Evolutionary conservation across 2,113 vertebrate species (phyloP).

Genomic region (Triplophysa tibetana): DNA sequence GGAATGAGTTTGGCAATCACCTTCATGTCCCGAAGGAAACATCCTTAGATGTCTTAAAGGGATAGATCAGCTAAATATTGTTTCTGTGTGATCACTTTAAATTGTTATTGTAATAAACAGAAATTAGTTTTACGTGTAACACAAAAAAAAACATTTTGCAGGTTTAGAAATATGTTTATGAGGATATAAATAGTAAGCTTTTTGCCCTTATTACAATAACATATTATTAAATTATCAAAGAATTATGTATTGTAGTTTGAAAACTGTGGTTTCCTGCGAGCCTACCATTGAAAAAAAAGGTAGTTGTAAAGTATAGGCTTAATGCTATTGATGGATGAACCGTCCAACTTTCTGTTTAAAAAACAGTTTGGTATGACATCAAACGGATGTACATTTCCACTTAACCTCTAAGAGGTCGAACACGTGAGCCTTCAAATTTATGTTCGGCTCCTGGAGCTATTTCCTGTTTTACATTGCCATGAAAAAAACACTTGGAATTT

Average conservation of each 20-base stretch:
- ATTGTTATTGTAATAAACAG: no score
- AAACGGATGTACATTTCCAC: slow-evolving; percentile 10
- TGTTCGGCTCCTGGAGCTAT: slow-evolving; percentile 18
- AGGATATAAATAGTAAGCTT: no score
- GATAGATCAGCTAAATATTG: background rate
- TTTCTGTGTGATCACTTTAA: no score
- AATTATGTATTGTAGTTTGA: no score
- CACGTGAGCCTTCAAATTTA: slow-evolving; percentile 20
- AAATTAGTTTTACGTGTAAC: no score
- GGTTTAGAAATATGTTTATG: no score
- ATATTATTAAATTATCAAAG: no score
- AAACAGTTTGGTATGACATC: slow-evolving; percentile 1
- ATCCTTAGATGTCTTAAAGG: background rate
- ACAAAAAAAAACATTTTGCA: no score
- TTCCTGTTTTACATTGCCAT: slow-evolving; percentile 23
- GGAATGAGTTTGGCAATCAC: background rate
- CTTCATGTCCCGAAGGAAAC: background rate
- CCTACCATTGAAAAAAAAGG: background rate
- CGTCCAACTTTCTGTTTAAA: background rate
- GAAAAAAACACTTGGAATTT: slow-evolving; percentile 15
- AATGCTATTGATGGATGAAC: slow-evolving; percentile 3
- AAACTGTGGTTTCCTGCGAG: background rate
- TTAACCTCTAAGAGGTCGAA: slow-evolving; percentile 15
- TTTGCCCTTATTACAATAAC: no score
- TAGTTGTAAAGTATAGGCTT: background rate